These are phyloP conservation scores for Rynchops niger DNA, from an alignment of 2,113 vertebrate species.

Conservation along the genomic window DNA sequence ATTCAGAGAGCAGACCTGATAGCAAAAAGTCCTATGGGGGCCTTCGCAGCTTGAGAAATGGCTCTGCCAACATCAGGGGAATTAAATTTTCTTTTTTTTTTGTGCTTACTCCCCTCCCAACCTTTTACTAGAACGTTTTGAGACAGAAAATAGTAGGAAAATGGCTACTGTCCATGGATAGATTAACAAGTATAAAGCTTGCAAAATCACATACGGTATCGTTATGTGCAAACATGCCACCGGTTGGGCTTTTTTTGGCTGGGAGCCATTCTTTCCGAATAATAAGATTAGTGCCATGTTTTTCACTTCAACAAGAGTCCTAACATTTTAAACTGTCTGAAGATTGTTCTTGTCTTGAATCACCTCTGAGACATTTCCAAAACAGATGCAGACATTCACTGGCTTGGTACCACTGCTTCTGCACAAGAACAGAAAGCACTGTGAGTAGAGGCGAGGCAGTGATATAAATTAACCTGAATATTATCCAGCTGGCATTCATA, in stretches of 20 bases:
- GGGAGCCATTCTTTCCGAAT: not conserved
- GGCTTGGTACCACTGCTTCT: not conserved
- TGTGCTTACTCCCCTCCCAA: fast-evolving
- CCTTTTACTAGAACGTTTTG: not conserved
- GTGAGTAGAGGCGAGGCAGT: not conserved
- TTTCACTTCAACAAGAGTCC: not conserved
- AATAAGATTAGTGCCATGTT: not conserved
- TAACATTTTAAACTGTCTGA: not conserved
- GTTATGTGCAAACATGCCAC: not conserved
- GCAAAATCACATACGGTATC: not conserved
- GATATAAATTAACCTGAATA: not conserved
- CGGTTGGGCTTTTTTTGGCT: not conserved
- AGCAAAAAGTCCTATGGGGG: not conserved
- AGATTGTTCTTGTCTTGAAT: not conserved
- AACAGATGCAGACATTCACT: not conserved
- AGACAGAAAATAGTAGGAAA: not conserved
- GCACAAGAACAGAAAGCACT: not conserved
- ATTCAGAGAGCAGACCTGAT: not conserved
- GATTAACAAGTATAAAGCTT: not conserved
- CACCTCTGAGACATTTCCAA: not conserved
- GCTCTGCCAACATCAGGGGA: not conserved
- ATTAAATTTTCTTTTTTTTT: not conserved
- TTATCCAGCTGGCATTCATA: not conserved
- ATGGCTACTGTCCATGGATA: not conserved
- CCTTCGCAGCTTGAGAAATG: not conserved